These are phyloP conservation scores for Kobus ellipsiprymnus DNA, from an alignment of 2,113 vertebrate species.

Conservation along the genomic window DNA sequence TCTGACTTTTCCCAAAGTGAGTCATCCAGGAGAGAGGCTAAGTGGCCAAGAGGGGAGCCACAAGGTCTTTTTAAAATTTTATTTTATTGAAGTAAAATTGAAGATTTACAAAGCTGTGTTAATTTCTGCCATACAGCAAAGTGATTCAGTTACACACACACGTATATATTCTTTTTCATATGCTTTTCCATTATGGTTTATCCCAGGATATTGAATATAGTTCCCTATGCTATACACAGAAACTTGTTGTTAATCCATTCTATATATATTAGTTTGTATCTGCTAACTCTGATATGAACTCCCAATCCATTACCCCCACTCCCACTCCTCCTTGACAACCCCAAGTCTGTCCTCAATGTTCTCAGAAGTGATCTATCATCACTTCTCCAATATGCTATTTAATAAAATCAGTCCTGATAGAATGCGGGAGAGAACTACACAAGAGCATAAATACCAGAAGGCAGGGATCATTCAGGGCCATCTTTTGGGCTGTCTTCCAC, in stretches of 20 bases:
- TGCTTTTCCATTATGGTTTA: not conserved
- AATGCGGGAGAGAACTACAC: not conserved
- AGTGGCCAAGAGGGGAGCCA: not conserved
- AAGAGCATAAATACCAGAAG: not conserved
- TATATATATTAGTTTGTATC: not conserved
- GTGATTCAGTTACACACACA: not conserved
- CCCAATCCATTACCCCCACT: not conserved
- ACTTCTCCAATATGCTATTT: not conserved
- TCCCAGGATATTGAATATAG: not conserved
- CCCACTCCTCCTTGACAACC: not conserved
- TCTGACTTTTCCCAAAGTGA: not conserved
- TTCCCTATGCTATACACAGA: not conserved
- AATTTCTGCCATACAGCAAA: not conserved
- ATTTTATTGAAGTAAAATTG: not conserved
- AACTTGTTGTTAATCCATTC: not conserved
- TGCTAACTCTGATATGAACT: not conserved
- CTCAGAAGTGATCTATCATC: not conserved
- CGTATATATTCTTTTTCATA: not conserved
- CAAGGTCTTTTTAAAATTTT: not conserved
- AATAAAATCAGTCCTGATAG: not conserved
- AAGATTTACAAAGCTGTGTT: not conserved
- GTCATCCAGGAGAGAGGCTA: not conserved
- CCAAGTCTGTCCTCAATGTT: not conserved
- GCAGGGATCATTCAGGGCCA: fast-evolving
- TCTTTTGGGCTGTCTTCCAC: not conserved